These are phyloP conservation scores for Polydrusus cervinus DNA, from an alignment of 2,888 invertebrate genomes.

Conservation along the genomic window DNA sequence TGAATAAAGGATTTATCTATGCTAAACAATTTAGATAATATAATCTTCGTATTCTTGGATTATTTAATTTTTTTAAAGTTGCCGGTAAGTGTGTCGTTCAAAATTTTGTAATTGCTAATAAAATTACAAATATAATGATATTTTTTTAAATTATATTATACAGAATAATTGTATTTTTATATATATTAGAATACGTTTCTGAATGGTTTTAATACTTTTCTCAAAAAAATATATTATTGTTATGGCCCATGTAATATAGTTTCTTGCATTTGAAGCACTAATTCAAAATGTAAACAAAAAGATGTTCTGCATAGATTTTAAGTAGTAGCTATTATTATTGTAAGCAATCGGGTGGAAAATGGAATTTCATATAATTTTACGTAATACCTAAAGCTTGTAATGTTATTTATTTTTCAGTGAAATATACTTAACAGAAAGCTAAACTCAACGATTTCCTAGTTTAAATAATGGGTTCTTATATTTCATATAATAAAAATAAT, in stretches of 20 bases:
- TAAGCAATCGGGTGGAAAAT: background rate
- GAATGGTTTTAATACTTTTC: no score
- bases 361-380: background rate
- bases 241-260: no score
- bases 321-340: background rate
- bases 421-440: constrained; percentile 6
- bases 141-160: no score
- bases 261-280: no score
- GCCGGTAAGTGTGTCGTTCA: constrained; percentile 20
- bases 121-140: no score
- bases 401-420: background rate
- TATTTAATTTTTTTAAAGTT: constrained; percentile 1
- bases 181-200: no score
- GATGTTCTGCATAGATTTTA: no score
- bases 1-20: background rate
- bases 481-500: background rate
- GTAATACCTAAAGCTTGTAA: background rate
- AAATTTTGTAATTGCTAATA: no score
- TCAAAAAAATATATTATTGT: no score
- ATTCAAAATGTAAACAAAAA: no score
- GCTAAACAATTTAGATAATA: background rate
- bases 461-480: background rate
- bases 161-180: no score
- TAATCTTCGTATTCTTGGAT: background rate
- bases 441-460: background rate